phyloP scores from a whole-genome alignment of 2,888 invertebrate species.

The Hanleya hanleyi region DNA sequence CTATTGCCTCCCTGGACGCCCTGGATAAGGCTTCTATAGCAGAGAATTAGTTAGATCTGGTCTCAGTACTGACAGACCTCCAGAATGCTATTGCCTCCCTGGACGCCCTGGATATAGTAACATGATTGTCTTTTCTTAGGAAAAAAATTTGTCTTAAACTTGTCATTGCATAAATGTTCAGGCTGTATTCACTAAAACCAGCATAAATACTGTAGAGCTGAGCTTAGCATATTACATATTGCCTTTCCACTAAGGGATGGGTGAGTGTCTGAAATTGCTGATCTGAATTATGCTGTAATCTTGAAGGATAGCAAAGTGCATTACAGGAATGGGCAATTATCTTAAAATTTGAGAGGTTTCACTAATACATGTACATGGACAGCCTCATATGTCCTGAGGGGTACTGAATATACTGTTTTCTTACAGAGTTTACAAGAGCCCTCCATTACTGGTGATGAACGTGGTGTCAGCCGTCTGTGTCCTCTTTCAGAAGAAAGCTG shows the following conservation, averaged over 20 bases:
- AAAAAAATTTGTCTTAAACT: too few species aligned
- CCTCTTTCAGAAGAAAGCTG: constrained; percentile 70
- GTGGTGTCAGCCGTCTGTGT: constrained; percentile 72
- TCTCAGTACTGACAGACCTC: constrained; percentile 69
- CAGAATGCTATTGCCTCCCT: constrained; percentile 70
- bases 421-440: constrained; percentile 66
- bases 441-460: constrained; percentile 68
- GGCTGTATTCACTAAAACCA: too few species aligned
- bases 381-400: too few species aligned
- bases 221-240: too few species aligned
- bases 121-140: too few species aligned
- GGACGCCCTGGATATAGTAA: constrained; percentile 70
- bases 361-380: neutral
- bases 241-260: too few species aligned
- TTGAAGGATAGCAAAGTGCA: neutral
- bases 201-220: too few species aligned
- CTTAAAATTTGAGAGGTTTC: neutral
- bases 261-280: too few species aligned
- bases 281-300: too few species aligned
- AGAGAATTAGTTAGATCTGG: constrained; percentile 71
- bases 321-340: neutral
- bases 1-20: constrained; percentile 70
- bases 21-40: constrained; percentile 71
- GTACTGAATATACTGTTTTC: too few species aligned
- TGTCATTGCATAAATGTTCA: too few species aligned